phyloP scores from a whole-genome alignment of 1,140 invertebrate species.

The Drosophila paulistorum region DNA sequence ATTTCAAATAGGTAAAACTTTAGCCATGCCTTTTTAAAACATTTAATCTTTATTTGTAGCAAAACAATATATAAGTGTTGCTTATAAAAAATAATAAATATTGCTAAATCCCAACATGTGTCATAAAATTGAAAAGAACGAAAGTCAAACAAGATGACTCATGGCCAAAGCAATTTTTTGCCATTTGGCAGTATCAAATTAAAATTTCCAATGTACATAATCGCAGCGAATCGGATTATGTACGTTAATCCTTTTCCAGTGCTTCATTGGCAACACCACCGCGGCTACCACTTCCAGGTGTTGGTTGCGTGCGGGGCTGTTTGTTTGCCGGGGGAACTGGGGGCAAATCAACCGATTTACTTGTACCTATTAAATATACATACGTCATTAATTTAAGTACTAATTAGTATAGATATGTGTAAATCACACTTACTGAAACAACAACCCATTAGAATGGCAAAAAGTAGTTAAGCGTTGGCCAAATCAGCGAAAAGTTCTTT shows the following conservation, averaged over 20 bases:
- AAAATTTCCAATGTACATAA: conserved; percentile 30
- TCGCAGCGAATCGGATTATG: neutral
- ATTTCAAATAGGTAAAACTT: neutral
- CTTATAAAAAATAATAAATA: neutral
- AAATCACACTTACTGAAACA: conserved; percentile 65
- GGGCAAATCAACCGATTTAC: conserved; percentile 73
- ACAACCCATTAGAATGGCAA: conserved; percentile 62
- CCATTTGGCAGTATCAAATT: conserved; percentile 28
- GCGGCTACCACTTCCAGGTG: conserved; percentile 16
- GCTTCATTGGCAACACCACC: conserved; percentile 54
- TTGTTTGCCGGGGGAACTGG: conserved; percentile 61
- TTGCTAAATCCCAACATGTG: neutral
- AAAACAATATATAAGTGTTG: neutral
- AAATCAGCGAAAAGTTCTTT: conserved; percentile 53
- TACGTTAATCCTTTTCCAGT: conserved; percentile 56
- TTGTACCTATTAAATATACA: conserved; percentile 47
- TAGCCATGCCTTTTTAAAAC: neutral
- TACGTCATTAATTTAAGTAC: conserved; percentile 14
- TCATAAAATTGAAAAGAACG: neutral
- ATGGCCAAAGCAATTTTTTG: conserved; percentile 24
- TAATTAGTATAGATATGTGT: conserved; percentile 19
- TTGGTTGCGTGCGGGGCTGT: conserved; percentile 28
- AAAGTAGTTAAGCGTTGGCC: conserved; percentile 12
- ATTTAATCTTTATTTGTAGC: neutral
- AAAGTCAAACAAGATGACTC: conserved; percentile 26